Base-by-base conservation (phyloP, 1,140 invertebrate species). In the Macrobrachium rosenbergii region DNA sequence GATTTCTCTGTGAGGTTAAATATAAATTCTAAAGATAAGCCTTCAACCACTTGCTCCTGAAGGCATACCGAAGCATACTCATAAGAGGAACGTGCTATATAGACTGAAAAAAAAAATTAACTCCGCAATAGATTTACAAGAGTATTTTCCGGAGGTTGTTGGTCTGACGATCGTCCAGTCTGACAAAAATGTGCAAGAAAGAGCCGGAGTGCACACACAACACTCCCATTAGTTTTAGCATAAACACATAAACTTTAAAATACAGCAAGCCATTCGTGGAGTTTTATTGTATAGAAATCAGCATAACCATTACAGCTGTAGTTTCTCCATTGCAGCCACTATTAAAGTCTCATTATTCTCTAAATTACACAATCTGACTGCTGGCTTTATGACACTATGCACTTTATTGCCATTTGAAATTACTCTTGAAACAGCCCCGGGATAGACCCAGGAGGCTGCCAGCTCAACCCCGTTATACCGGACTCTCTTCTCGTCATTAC, bases 221-320 rank as follows among this genome's bases (percentile, higher is more conserved):
- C 83, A 80, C 59, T 77, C 19, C 77, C 77, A 79, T 86, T 80
- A 86, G 63, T 80, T 79, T 73, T 86, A 86, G 77, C 76, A 86
- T 86, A 86, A 86, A 80, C 76, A 86, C 83, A 86, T 73, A 86
- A 86, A 85, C 10, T 86, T 80, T 79, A 86, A 86, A 86, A 86
- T 86, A 86, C 83, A 80, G 77, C 64, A 73, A 60, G 52, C 83
- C 83, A 86, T 86, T 86, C 62, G 76, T 10, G 52, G 76, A 86
- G 63, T 80, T 79, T 86, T 79, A 72, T 73, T 86, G 83, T 63
- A 86, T 86, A 80, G 76, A 86, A 86, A 86, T 86, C 77, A 86
- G 67, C 76, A 72, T 80, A 79, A 80, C 64, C 62, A 79, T 79
- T 80, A 79, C 77, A 60, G 76, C 52, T 72, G 76, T 86, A 86